Evolutionary conservation across 2,888 invertebrate species (phyloP).

Genomic region (Hyles lineata): DNA sequence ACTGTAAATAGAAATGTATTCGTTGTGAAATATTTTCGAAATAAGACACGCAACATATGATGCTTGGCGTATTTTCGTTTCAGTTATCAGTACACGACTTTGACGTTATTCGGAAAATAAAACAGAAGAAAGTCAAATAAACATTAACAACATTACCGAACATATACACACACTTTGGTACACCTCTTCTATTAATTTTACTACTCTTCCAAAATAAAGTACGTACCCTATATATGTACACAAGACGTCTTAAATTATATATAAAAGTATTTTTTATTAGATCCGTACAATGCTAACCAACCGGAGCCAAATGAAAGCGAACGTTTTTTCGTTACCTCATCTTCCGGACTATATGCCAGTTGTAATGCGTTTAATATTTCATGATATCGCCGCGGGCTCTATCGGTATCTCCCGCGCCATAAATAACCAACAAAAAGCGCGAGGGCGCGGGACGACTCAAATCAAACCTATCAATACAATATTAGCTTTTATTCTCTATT

Average conservation of each 20-base stretch:
- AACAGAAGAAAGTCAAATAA: no score
- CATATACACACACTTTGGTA: no score
- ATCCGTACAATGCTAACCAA: conserved; percentile 53
- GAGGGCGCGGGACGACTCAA: conserved; percentile 53
- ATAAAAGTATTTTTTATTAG: background rate
- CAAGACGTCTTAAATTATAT: background rate
- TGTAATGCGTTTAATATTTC: conserved; percentile 85
- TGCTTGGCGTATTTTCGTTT: no score
- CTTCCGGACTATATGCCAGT: conserved; percentile 81
- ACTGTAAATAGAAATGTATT: no score
- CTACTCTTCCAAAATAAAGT: no score
- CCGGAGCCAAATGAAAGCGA: conserved; percentile 66
- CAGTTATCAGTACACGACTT: no score
- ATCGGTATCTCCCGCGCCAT: conserved; percentile 79
- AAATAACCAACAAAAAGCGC: conserved; percentile 79
- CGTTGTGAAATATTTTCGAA: no score
- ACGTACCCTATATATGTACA: conserved; percentile 4
- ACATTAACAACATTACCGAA: no score
- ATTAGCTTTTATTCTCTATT: conserved; percentile 70
- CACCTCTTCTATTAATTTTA: no score
- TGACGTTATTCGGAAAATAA: no score
- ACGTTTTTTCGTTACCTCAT: conserved; percentile 80
- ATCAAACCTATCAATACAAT: conserved; percentile 82
- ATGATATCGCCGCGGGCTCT: conserved; percentile 78
- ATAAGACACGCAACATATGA: no score